Percentiles rank a stretch among this genome's conserved stretches.
Conservation (phyloP, 1,140 invertebrate genomes). For the Aleiodes sp. region DNA sequence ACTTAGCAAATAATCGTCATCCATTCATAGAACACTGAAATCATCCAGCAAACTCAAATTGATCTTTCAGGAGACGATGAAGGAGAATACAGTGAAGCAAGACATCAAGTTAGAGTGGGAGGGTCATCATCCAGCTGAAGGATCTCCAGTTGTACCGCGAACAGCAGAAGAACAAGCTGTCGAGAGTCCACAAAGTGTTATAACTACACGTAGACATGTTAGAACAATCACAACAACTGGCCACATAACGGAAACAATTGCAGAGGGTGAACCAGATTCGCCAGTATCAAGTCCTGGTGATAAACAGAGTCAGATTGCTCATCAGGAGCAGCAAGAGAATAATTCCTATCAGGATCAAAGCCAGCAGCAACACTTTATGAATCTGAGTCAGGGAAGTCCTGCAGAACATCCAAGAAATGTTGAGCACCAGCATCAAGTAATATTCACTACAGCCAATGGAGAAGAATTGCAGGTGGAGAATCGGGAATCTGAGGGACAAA, state of each 20-base stretch:
- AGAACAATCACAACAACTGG: conserved; percentile 72
- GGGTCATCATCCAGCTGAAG: conserved; percentile 45
- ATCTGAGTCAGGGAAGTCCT: conserved; percentile 37
- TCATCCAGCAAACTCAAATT: no score
- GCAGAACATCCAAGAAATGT: conserved; percentile 45
- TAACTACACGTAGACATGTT: conserved; percentile 67
- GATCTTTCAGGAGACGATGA: conserved; percentile 60
- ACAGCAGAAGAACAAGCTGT: conserved; percentile 41
- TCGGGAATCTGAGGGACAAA: conserved; percentile 38
- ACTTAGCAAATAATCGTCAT: background rate
- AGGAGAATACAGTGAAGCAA: conserved; percentile 58
- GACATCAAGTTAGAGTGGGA: conserved; percentile 63
- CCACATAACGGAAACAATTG: conserved; percentile 67
- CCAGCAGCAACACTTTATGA: conserved; percentile 32
- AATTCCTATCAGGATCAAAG: conserved; percentile 38
- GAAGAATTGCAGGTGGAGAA: conserved; percentile 51
- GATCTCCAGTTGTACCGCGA: conserved; percentile 45
- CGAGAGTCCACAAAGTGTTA: conserved; percentile 63
- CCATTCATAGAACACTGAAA: background rate
- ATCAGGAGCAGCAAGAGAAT: conserved; percentile 29
- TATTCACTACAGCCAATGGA: conserved; percentile 50
- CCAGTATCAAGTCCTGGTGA: conserved; percentile 47
- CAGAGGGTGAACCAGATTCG: conserved; percentile 55
- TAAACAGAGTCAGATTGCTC: conserved; percentile 27
- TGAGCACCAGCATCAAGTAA: conserved; percentile 52